These are phyloP conservation scores for Aythya baeri DNA, from an alignment of 2,113 vertebrate species.

Conservation along the genomic window DNA sequence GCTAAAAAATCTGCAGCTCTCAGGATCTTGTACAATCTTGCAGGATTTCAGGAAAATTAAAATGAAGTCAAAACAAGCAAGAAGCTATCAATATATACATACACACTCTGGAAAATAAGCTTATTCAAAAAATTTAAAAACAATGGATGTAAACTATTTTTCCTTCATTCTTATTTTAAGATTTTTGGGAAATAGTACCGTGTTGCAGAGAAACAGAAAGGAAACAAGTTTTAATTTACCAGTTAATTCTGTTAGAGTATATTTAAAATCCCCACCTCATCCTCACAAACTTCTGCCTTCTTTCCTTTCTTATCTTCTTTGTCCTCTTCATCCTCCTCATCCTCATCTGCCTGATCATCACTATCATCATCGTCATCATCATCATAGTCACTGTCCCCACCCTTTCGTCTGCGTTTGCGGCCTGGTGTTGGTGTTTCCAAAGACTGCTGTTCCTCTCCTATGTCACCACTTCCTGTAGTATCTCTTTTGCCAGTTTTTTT, in stretches of 20 bases:
- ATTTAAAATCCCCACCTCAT: slow-evolving; percentile 81
- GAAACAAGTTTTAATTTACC: not conserved
- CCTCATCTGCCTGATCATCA: slow-evolving; percentile 90
- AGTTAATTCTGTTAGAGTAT: not conserved
- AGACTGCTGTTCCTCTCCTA: slow-evolving; percentile 81
- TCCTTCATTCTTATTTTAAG: not conserved
- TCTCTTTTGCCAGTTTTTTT: slow-evolving; percentile 90
- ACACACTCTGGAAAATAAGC: not conserved
- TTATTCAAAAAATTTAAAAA: not conserved
- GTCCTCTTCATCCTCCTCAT: slow-evolving; percentile 91
- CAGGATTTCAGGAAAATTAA: not conserved
- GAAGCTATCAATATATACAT: not conserved
- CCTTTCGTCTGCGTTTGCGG: slow-evolving; percentile 87
- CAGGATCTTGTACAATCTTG: not conserved
- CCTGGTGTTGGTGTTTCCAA: slow-evolving; percentile 76
- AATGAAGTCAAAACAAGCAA: not conserved
- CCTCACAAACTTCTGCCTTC: slow-evolving; percentile 88
- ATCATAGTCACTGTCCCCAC: slow-evolving; percentile 87
- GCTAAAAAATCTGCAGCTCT: not conserved
- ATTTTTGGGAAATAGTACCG: not conserved
- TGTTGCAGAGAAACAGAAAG: not conserved
- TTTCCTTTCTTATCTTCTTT: slow-evolving; percentile 91
- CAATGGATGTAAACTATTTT: not conserved
- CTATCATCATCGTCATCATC: slow-evolving; percentile 91
- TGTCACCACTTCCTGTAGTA: slow-evolving; percentile 61